A percentile compares a stretch with the other conserved stretches of the same genome.
Conservation (phyloP, 2,797 vertebrate species). For the Crocidura indochinensis region DNA sequence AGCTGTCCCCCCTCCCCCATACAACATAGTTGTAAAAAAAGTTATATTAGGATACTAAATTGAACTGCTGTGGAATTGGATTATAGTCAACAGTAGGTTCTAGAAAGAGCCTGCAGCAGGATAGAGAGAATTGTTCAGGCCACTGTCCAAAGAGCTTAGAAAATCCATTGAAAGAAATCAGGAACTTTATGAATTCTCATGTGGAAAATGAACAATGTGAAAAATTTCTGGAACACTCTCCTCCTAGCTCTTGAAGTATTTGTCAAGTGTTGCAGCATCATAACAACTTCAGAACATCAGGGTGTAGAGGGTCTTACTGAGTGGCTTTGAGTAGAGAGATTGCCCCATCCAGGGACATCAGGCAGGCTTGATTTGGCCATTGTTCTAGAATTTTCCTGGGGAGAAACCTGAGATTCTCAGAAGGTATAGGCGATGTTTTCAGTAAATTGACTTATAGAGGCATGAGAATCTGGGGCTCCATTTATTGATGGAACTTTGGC, state of each 20-base stretch:
- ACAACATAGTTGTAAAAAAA: background rate
- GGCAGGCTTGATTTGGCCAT: background rate
- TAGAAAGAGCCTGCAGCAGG: background rate
- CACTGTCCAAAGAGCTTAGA: constrained; percentile 2
- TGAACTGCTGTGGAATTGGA: background rate
- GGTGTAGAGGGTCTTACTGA: too few relatives aligned
- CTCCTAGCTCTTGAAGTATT: background rate
- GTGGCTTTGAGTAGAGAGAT: too few relatives aligned
- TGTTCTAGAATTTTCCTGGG: background rate
- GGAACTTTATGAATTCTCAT: constrained; percentile 16
- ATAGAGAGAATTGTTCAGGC: background rate
- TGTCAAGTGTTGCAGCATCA: background rate
- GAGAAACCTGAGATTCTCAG: background rate
- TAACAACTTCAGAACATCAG: too few relatives aligned
- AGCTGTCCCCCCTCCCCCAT: background rate
- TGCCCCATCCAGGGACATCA: too few relatives aligned
- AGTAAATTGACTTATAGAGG: background rate
- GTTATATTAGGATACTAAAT: background rate
- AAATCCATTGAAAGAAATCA: background rate
- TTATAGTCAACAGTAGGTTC: background rate
- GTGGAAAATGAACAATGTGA: background rate
- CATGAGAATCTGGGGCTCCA: too few relatives aligned
- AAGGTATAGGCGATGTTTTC: background rate
- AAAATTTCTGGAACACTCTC: background rate
- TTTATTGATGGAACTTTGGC: background rate